Evolutionary conservation across 2,888 invertebrate species (phyloP), one percentile per base, ranked within the genome.

Genomic region (Cyclophora punctaria): DNA sequence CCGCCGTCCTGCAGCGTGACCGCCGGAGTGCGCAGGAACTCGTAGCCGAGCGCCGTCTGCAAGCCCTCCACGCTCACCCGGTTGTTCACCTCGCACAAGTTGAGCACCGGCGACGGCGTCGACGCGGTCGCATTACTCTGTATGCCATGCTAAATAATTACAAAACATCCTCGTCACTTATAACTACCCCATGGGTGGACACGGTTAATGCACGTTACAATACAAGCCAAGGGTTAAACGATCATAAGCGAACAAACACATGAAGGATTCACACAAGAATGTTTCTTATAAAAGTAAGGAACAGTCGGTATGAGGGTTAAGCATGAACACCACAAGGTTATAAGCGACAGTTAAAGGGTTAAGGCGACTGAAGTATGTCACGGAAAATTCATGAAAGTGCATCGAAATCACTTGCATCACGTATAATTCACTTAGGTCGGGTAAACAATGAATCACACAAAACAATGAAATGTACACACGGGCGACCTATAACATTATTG

Each of bases 61-160:
- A 98, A 86, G 55, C 91, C 90, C 51, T 94, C 91, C 60, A 94
- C 92, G 7, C 91, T 92, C 34, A 96, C 90, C 48, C 90, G 89
- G 49, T 91, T 90, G 81, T 94, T 92, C 49, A 94, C 88, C 59
- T 97, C 96, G 44, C 86, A 88, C 63, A 99, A 86, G 85, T 98
- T 98, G 63, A 93, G 93, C 50, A 98, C 94, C 7, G 93, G 91
- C 0, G 97, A 94, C 49, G 92, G 92, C 20, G 93, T 91, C 46
- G 98, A 98, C 62, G 90, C 89, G 3, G 98, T 98, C 55, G 98
- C 98, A 65, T 93, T 95, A 57, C 94, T 94, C 72, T 92, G 90
- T 69, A 98, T 94, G 65, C 94, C 94, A 69, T 91, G 90, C 95
- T 96, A 85, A 63, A 90, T 90, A 75, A 86, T 85, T 85, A 85